Conservation (phyloP, 2,797 vertebrate species). For the Enteromius anoplus region DNA sequence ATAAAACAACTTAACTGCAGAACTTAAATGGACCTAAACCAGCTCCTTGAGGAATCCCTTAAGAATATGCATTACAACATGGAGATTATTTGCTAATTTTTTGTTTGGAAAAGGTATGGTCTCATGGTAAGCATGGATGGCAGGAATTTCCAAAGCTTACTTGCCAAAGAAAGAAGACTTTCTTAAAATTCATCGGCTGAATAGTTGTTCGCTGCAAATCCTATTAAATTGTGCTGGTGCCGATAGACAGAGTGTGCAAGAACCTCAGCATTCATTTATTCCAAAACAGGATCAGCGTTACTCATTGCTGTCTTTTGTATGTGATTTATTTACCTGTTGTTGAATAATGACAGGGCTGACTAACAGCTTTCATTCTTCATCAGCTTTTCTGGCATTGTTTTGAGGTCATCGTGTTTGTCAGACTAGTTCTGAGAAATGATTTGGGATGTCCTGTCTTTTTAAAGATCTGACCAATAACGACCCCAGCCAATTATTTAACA, state of each 20-base stretch:
- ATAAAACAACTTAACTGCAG: not conserved
- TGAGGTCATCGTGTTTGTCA: conserved; percentile 50
- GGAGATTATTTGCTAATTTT: not conserved
- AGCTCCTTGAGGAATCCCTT: not conserved
- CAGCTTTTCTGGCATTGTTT: conserved; percentile 37
- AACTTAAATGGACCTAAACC: not conserved
- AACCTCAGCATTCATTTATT: conserved; percentile 27
- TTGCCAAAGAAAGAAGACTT: not conserved
- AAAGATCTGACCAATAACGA: conserved; percentile 25
- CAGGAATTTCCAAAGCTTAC: not conserved
- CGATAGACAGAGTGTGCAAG: not conserved
- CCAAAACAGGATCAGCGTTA: conserved; percentile 33
- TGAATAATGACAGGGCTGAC: conserved; percentile 45
- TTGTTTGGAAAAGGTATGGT: not conserved
- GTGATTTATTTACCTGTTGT: conserved; percentile 47
- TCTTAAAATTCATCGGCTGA: not conserved
- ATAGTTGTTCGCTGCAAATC: not conserved
- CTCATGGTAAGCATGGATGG: not conserved
- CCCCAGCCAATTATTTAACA: not conserved
- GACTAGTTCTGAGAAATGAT: conserved; percentile 42
- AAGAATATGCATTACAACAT: not conserved
- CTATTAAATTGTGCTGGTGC: conserved; percentile 5
- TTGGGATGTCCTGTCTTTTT: conserved; percentile 45
- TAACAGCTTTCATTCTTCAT: conserved; percentile 51
- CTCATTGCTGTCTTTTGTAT: conserved; percentile 23